Conservation (phyloP, 2,113 vertebrate genomes). For the Esox niger region DNA sequence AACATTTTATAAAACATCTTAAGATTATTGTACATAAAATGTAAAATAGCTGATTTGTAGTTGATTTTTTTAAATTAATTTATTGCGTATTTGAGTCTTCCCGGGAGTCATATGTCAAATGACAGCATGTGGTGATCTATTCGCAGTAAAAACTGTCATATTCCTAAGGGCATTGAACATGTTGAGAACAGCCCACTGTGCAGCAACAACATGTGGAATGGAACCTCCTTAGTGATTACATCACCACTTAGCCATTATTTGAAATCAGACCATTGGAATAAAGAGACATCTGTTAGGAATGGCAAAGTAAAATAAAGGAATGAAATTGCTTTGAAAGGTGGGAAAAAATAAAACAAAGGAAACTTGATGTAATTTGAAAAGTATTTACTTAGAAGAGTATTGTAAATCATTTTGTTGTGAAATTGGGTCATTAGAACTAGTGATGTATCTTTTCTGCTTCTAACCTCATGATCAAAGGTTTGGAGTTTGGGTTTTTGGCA, state of each 20-base stretch:
- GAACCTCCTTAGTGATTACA: conserved; percentile 40
- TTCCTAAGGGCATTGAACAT: neutral
- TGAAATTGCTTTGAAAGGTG: conserved; percentile 15
- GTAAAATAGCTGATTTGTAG: neutral
- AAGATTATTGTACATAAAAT: neutral
- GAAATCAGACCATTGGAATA: conserved; percentile 23
- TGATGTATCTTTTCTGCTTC: conserved; percentile 17
- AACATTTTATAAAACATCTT: neutral
- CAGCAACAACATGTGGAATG: neutral
- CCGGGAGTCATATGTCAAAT: neutral
- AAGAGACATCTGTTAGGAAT: too few species aligned
- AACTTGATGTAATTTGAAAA: conserved; percentile 22
- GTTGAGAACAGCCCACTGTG: conserved; percentile 21
- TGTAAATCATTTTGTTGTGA: conserved; percentile 34
- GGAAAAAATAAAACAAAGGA: conserved; percentile 19
- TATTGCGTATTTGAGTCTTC: conserved; percentile 1
- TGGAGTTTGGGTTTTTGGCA: too few species aligned
- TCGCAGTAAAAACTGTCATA: neutral
- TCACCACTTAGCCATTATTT: conserved; percentile 44
- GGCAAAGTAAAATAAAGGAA: conserved; percentile 8
- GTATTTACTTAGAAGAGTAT: conserved; percentile 19
- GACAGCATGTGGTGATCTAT: neutral
- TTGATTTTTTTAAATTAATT: neutral
- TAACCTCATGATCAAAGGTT: neutral
- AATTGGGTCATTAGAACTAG: conserved; percentile 22